Evolutionary conservation across 1,140 invertebrate species (phyloP), one percentile per base, ranked within the genome.

Genomic region (Lordiphosa collinella): DNA sequence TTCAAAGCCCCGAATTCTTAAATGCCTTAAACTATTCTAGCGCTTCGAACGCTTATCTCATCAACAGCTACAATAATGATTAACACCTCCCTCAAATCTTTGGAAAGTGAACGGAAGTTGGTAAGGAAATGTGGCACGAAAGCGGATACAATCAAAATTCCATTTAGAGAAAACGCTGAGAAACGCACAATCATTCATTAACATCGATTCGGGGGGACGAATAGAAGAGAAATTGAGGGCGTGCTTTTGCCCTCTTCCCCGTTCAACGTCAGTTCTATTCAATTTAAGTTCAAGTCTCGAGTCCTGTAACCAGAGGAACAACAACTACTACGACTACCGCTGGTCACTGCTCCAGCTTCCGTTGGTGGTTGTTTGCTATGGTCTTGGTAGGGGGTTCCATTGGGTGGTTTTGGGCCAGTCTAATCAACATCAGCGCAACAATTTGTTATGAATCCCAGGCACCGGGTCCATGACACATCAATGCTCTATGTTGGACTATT

Each of bases 101-200:
- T 50, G 46, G 53, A 40, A 67, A 54, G 35, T 4, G 18, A 32
- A 36, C 43, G 46, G 11, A 43, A 44, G 62, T 44, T 54, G 62
- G 34, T 25, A 44, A 35, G 34, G 47, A 55, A 56, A 41, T 63
- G 65, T 60, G 72, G 54, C 76, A 82, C 76, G 78, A 84, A 84
- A 78, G 72, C 78, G 78, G 78, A 82, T 78, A 82, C 78, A 82
- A 82, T 82, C 78, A 82, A 82, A 84, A 82, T 84, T 84, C 78
- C 78, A 82, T 84, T 82, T 82, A 59, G 78, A 57, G 52, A 53
- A 76, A 31, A 62, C 53, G 62, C 71, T 71, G 66, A 82, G 78
- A 64, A 78, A 69, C 67, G 78, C 78, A 84, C 78, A 82, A 82
- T 82, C 72, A 78, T 72, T 82, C 72, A 84, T 82, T 84, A 82